A percentile compares a stretch with the other conserved stretches of the same genome.
Conservation (phyloP, 2,888 invertebrate genomes). For the Melanchra persicariae region DNA sequence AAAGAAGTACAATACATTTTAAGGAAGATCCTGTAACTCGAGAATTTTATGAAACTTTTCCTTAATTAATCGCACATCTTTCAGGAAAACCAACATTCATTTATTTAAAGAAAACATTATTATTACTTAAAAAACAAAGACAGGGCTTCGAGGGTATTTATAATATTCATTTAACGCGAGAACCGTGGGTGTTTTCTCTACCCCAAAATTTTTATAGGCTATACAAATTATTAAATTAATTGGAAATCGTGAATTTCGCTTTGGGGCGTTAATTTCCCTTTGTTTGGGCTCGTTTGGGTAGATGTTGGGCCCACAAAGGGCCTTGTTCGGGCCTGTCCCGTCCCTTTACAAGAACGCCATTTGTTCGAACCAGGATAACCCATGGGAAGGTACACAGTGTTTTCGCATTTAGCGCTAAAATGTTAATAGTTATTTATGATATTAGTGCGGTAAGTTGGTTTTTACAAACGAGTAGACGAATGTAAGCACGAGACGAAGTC, state of each 20-base stretch:
- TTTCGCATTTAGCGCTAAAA: conserved; percentile 24
- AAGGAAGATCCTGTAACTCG: conserved; percentile 4
- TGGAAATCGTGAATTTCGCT: conserved; percentile 54
- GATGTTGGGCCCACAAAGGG: conserved; percentile 57
- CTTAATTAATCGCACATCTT: conserved; percentile 14
- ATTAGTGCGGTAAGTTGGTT: too few relatives aligned
- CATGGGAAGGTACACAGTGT: conserved; percentile 16
- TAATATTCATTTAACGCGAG: conserved; percentile 2
- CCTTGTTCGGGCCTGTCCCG: conserved; percentile 47
- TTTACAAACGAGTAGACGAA: too few relatives aligned
- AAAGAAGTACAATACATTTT: not conserved
- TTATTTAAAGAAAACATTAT: not conserved
- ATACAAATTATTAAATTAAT: conserved; percentile 67
- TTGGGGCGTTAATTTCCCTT: conserved; percentile 62
- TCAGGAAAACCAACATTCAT: not conserved
- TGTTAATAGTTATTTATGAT: conserved; percentile 31
- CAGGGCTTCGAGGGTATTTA: not conserved
- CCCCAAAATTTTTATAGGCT: conserved; percentile 49
- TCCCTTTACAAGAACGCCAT: conserved; percentile 57
- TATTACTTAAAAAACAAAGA: conserved; percentile 1
- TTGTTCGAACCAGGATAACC: conserved; percentile 39
- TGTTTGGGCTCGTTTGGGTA: conserved; percentile 60
- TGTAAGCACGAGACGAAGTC: too few relatives aligned
- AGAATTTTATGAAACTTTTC: not conserved
- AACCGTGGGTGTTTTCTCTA: conserved; percentile 29